phyloP scores from a whole-genome alignment of 2,888 invertebrate genomes.

The Selenia dentaria region DNA sequence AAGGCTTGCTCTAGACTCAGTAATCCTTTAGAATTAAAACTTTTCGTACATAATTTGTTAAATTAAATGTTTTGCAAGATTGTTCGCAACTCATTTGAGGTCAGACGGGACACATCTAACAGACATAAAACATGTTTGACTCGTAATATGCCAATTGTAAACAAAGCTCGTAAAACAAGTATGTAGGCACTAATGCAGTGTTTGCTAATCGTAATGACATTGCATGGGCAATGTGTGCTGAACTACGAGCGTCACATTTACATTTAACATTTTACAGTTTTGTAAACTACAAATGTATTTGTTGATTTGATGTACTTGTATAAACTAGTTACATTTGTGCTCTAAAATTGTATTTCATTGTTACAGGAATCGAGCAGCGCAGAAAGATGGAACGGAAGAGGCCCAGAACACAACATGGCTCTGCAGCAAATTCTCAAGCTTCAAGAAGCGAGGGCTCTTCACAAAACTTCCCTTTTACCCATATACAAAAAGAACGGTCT shows the following conservation, averaged over 20 bases:
- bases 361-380: constrained; percentile 92
- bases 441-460: constrained; percentile 92
- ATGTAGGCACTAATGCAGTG: constrained; percentile 29
- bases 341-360: constrained; percentile 45
- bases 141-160: constrained; percentile 30
- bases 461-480: constrained; percentile 82
- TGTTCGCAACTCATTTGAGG: constrained; percentile 21
- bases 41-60: constrained; percentile 56
- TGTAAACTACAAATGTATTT: no score
- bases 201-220: constrained; percentile 30
- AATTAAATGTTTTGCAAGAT: constrained; percentile 45
- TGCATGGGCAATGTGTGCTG: constrained; percentile 7
- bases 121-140: constrained; percentile 21
- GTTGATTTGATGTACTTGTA: no score
- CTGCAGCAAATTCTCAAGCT: constrained; percentile 96
- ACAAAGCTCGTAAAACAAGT: constrained; percentile 23
- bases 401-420: constrained; percentile 95
- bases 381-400: constrained; percentile 95
- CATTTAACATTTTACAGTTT: no score
- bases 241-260: constrained; percentile 3
- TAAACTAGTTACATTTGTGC: no score
- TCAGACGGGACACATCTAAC: constrained; percentile 24
- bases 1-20: constrained; percentile 66
- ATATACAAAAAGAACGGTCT: constrained; percentile 75
- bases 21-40: constrained; percentile 66